Evolutionary conservation across 1,140 invertebrate species (phyloP).

Genomic region (Drosophila punjabiensis): DNA sequence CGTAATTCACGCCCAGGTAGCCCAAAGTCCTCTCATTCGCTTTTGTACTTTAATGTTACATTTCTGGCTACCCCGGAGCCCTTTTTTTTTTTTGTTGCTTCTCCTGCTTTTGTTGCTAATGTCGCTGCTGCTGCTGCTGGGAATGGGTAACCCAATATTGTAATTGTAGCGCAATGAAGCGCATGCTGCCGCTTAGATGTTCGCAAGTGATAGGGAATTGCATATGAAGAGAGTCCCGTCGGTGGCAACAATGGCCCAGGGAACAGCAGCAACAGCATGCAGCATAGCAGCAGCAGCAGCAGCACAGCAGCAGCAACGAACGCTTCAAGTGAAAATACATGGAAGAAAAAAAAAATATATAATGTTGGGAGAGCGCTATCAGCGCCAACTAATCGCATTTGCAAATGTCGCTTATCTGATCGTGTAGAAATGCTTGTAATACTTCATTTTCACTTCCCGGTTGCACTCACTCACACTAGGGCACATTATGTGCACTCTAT

Average conservation of each 20-base stretch:
- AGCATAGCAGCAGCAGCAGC: background rate
- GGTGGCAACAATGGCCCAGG: slow-evolving; percentile 61
- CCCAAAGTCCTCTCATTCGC: slow-evolving; percentile 29
- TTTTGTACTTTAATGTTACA: slow-evolving; percentile 60
- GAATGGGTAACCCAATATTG: slow-evolving; percentile 85
- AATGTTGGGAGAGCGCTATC: slow-evolving; percentile 67
- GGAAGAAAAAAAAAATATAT: slow-evolving; percentile 35
- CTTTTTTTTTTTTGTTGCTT: background rate
- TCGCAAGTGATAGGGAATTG: slow-evolving; percentile 83
- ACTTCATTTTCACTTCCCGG: slow-evolving; percentile 84
- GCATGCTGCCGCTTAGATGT: slow-evolving; percentile 82
- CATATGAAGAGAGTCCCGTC: slow-evolving; percentile 73
- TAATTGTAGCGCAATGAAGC: slow-evolving; percentile 85
- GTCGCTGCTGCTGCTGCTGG: slow-evolving; percentile 36
- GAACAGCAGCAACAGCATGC: slow-evolving; percentile 42
- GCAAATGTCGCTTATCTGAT: slow-evolving; percentile 85
- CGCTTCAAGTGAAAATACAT: slow-evolving; percentile 30
- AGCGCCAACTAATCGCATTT: slow-evolving; percentile 83
- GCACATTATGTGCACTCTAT: background rate
- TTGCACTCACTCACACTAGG: slow-evolving; percentile 49
- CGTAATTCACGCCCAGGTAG: slow-evolving; percentile 83
- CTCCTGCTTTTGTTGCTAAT: slow-evolving; percentile 36
- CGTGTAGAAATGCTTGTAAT: slow-evolving; percentile 85
- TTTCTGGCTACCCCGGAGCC: slow-evolving; percentile 50
- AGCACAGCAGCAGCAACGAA: slow-evolving; percentile 22